Base-by-base conservation (phyloP, 2,888 invertebrate species). In the Xylota sylvarum region DNA sequence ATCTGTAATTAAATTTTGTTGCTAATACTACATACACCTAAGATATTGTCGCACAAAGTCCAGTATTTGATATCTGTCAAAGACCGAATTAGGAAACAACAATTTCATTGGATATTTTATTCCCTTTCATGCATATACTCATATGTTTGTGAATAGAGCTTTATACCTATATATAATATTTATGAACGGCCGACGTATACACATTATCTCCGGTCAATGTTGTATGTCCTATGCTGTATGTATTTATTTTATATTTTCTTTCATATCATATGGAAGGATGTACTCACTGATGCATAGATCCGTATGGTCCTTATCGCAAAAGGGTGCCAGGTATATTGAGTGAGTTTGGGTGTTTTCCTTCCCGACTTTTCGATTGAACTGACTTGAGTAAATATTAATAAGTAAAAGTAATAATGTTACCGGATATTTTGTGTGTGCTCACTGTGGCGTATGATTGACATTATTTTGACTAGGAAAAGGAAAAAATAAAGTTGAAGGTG, bases 381-480 rank as follows among this genome's bases (percentile, higher is more conserved):
- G 48, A 48, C 30, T 30, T 48, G 30, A 48, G 65, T 65, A 65
- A 65, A 65, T 65, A 65, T 65, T 46, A 65, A 65, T 48, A 48
- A 65, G 65, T 48, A 17, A 48, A 65, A 48, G 65, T 48, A 65
- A 48, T 65, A 65, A 65, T 48, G 65, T 65, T 65, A 48, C 48
- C 48, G 48, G 48, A 65, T 65, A 50, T 48, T 50, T 64, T 46
- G 64, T 60, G 60, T 40, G 46, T 30, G 43, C 27, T 62, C 14
- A 43, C 43, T 62, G 48, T 35, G 65, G 32, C 48, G 12, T 65
- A 32, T 65, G 65, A 65, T 65, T 65, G 65, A 48, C 48, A 65
- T 48, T 35, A 48, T 62, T n/a, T 46, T 30, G 43, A 17, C 58
- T 19, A 60, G 19, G 17, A 40, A 23, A 60, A 37, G 32, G 17